These are phyloP conservation scores for Andrena minutula DNA, from an alignment of 2,888 invertebrate genomes.

Conservation along the genomic window DNA sequence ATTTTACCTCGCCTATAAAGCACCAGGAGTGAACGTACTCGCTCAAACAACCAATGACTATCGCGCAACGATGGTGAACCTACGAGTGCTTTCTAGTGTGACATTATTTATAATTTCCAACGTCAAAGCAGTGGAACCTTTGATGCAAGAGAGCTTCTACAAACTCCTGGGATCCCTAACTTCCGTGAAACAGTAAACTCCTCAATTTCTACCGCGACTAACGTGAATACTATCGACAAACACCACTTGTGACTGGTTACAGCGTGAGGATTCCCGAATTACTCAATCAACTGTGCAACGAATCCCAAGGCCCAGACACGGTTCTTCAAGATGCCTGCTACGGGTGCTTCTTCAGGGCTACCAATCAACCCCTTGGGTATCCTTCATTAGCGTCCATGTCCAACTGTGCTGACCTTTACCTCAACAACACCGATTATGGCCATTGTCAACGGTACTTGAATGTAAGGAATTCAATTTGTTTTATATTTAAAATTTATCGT, in stretches of 20 bases:
- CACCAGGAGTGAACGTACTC: constrained; percentile 25
- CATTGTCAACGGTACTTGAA: constrained; percentile 77
- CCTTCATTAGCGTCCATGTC: constrained; percentile 78
- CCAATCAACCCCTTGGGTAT: constrained; percentile 78
- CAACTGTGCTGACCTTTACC: constrained; percentile 76
- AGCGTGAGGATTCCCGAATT: constrained; percentile 86
- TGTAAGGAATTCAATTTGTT: constrained; percentile 60
- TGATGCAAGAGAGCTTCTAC: constrained; percentile 69
- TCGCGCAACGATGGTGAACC: constrained; percentile 65
- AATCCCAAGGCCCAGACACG: constrained; percentile 88
- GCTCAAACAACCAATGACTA: constrained; percentile 47
- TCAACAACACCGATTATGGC: constrained; percentile 76
- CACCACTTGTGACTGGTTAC: constrained; percentile 56
- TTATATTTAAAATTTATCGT: too few relatives aligned
- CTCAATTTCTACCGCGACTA: neutral
- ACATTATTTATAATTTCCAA: constrained; percentile 39
- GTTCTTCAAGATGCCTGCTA: constrained; percentile 88
- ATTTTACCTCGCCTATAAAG: constrained; percentile 64
- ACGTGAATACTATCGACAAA: neutral
- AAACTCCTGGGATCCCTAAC: constrained; percentile 69
- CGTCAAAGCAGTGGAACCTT: constrained; percentile 47
- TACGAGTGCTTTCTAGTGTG: constrained; percentile 27
- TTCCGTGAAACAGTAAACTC: constrained; percentile 66
- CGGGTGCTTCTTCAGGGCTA: constrained; percentile 88
- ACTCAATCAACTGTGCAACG: constrained; percentile 88